Conservation (phyloP, 2,113 vertebrate species). For the Chitala chitala region DNA sequence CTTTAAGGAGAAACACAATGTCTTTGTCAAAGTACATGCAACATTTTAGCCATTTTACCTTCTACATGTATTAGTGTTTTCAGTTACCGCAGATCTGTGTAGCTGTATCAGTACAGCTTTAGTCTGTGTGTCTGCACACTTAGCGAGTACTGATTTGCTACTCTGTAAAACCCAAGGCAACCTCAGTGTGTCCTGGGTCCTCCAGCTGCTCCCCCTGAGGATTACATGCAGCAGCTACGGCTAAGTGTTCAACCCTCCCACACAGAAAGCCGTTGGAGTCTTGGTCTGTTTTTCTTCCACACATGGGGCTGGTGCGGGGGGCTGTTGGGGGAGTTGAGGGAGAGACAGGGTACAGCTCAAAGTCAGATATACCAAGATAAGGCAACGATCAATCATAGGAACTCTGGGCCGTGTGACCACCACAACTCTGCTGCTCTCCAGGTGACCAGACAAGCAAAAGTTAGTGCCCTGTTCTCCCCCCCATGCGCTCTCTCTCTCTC, state of each 20-base stretch:
- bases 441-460: constrained; percentile 70
- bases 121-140: no score
- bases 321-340: constrained; percentile 23
- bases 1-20: no score
- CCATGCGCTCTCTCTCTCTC: background rate
- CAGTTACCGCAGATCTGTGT: background rate
- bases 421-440: constrained; percentile 32
- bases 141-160: no score
- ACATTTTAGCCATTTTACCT: background rate
- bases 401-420: constrained; percentile 47
- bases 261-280: constrained; percentile 31
- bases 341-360: constrained; percentile 72
- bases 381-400: constrained; percentile 69
- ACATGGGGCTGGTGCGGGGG: constrained; percentile 35
- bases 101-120: no score
- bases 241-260: background rate
- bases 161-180: no score
- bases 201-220: constrained; percentile 47
- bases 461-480: constrained; percentile 38
- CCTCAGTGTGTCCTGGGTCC: no score
- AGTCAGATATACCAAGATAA: constrained; percentile 74
- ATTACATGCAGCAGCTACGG: constrained; percentile 63
- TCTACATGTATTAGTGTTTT: background rate
- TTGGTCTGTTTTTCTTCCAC: constrained; percentile 60
- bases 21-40: background rate